A percentile compares a stretch with the other conserved stretches of the same genome.
phyloP scores from a whole-genome alignment of 2,797 vertebrate genomes.

The Chloroceryle amazona region DNA sequence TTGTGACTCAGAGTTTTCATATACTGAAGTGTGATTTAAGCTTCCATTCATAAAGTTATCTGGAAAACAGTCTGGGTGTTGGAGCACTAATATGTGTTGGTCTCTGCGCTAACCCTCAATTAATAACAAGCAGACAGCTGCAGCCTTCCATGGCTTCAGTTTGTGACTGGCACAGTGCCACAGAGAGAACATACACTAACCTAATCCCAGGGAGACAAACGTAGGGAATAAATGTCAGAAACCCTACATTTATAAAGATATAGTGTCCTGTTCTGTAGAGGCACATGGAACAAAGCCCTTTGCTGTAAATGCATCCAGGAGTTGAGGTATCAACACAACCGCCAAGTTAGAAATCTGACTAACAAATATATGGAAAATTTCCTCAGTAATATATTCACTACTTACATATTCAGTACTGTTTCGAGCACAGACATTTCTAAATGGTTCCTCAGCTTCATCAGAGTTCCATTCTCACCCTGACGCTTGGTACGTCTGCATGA shows the following conservation, averaged over 20 bases:
- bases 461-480: neutral
- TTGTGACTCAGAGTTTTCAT: neutral
- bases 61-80: conserved; percentile 8
- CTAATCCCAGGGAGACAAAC: conserved; percentile 35
- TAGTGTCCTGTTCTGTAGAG: neutral
- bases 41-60: conserved; percentile 27
- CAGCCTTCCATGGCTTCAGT: conserved; percentile 38
- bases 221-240: conserved; percentile 22
- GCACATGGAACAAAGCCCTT: conserved; percentile 26
- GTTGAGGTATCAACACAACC: conserved; percentile 26
- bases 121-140: conserved; percentile 49
- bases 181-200: neutral
- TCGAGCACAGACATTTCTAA: conserved; percentile 3
- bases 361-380: conserved; percentile 65
- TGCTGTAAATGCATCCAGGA: conserved; percentile 36
- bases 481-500: fast-evolving
- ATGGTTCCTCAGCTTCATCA: conserved; percentile 14
- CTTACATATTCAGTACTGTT: conserved; percentile 65
- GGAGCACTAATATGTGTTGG: neutral
- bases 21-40: neutral
- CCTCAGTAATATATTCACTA: conserved; percentile 49
- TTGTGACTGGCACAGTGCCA: conserved; percentile 47
- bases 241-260: conserved; percentile 30
- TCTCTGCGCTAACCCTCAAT: conserved; percentile 16
- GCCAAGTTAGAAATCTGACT: conserved; percentile 55